Evolutionary conservation across 1,140 invertebrate species (phyloP), one percentile per base, ranked within the genome.

Genomic region (Calosoma granatense): DNA sequence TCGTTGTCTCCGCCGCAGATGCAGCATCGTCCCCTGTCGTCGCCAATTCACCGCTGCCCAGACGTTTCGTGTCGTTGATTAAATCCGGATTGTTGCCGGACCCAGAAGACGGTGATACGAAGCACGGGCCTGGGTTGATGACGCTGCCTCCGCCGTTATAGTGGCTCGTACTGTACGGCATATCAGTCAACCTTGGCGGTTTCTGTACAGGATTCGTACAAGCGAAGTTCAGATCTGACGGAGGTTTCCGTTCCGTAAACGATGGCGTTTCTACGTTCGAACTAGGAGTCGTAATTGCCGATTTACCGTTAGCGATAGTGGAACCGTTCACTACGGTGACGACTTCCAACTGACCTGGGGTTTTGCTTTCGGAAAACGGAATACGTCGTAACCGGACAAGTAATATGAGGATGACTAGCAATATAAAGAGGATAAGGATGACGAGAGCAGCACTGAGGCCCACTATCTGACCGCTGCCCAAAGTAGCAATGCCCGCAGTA

Each of bases 381-480:
- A 82, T 77, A 1, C 85, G 73, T 20, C 85, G 78, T 22, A 90
- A 74, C 3, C 87, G 74, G 14, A 88, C 72, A 57, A 91, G 78
- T 22, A 90, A 74, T 19, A 90, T 80, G 54, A 88, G 77, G 15
- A 90, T 81, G 2, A 86, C 81, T 4, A 90, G 68, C 2, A 90
- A 73, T 22, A 90, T 84, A 36, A 90, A 78, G 22, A 92, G 75
- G 53, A 92, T 85, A 19, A 93, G 74, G 1, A 88, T 80, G 20
- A 91, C 83, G 17, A 93, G 70, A 3, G 88, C 88, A 1, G 88
- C 87, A 56, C 88, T 89, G 22, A 94, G 77, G 1, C 90, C 89
- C 1, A 87, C 87, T 58, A 93, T 91, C 67, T 92, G 88, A 1
- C 88, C 86, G 54, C 86, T 87, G 6, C 87, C 88, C 14, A 94